Evolutionary conservation across 2,888 invertebrate genomes (phyloP).

Genomic region (Cheilosia soror): DNA sequence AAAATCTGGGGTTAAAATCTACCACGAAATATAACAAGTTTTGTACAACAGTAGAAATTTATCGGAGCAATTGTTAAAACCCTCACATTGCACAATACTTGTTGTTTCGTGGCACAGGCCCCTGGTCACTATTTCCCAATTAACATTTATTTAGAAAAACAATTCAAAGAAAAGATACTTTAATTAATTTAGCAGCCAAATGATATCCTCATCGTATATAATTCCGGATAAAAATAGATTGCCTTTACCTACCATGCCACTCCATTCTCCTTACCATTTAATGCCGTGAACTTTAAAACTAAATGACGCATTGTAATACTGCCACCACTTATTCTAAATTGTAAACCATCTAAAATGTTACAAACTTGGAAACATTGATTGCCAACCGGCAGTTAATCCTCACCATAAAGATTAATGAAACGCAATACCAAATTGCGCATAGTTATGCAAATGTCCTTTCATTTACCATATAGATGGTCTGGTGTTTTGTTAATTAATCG

Average conservation of each 20-base stretch:
- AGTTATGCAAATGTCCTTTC: neutral
- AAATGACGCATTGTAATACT: neutral
- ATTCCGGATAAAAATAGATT: neutral
- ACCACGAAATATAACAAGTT: too few relatives aligned
- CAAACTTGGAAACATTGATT: neutral
- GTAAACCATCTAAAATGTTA: conserved; percentile 4
- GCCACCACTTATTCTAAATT: neutral
- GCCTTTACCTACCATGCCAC: neutral
- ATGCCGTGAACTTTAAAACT: neutral
- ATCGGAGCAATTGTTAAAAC: too few relatives aligned
- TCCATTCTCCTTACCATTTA: neutral
- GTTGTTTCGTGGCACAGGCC: too few relatives aligned
- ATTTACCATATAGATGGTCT: neutral
- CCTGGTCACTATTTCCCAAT: too few relatives aligned
- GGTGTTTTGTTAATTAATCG: conserved; percentile 40
- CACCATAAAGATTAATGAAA: conserved; percentile 2
- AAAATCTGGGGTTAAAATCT: too few relatives aligned
- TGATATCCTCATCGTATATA: too few relatives aligned
- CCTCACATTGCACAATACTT: too few relatives aligned
- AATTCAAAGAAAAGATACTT: too few relatives aligned
- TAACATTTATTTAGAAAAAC: too few relatives aligned
- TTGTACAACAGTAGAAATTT: too few relatives aligned
- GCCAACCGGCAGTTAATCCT: conserved; percentile 1
- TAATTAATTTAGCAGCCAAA: too few relatives aligned
- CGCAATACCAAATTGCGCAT: neutral